Percentiles rank a stretch among this genome's conserved stretches.
These are phyloP conservation scores for Perodicticus potto DNA, from an alignment of 2,797 vertebrate species.

Conservation along the genomic window DNA sequence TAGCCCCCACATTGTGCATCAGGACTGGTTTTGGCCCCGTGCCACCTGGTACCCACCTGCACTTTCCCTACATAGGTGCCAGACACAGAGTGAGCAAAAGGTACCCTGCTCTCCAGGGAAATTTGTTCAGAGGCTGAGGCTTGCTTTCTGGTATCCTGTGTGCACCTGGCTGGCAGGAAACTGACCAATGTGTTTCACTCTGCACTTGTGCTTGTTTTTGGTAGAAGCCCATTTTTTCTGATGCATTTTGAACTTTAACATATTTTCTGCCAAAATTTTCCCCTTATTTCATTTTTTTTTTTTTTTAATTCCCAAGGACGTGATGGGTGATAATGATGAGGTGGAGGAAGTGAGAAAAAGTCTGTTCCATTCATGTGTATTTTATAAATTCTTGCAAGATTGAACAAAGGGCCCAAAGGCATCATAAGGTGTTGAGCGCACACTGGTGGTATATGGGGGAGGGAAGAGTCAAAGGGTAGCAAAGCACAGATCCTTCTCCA, in stretches of 20 bases:
- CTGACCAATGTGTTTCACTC: not conserved
- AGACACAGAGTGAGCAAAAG: not conserved
- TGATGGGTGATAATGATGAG: not conserved
- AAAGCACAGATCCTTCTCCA: no score
- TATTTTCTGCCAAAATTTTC: not conserved
- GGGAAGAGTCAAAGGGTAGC: not conserved
- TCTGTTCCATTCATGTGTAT: not conserved
- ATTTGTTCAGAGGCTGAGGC: not conserved
- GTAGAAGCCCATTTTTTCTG: not conserved
- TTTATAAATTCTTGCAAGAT: not conserved
- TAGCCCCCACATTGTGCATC: not conserved
- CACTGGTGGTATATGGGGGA: not conserved
- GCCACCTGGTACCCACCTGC: no score
- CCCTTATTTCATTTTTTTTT: not conserved
- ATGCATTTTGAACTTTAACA: not conserved
- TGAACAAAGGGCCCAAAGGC: not conserved
- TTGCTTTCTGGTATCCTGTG: not conserved
- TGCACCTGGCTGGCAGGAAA: not conserved
- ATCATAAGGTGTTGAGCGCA: no score
- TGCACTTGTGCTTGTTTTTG: not conserved
- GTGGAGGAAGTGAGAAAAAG: not conserved
- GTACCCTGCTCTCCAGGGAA: not conserved
- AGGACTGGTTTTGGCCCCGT: fast-evolving
- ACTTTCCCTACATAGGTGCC: not conserved
- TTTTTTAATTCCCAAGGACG: not conserved